Percentiles rank a stretch among this genome's conserved stretches.
Conservation (phyloP, 1,140 invertebrate species). For the Homarus americanus region DNA sequence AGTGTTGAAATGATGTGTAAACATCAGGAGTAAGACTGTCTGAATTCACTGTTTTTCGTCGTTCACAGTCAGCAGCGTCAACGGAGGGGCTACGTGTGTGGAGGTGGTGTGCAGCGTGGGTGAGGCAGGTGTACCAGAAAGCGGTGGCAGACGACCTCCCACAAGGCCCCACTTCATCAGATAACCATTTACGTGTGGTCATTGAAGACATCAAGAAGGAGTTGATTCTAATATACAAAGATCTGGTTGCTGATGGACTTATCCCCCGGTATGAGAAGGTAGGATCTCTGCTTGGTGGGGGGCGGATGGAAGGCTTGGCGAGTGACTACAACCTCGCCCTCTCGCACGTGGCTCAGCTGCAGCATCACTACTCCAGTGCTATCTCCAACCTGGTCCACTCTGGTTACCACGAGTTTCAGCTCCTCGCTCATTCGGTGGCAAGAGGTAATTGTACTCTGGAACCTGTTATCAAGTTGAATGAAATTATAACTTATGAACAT, state of each 20-base stretch:
- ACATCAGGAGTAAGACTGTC: no score
- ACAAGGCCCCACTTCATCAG: not conserved
- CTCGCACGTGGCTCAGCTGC: not conserved
- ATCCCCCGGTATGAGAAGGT: not conserved
- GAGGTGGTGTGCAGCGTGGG: not conserved
- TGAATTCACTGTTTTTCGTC: not conserved
- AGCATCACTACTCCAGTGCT: not conserved
- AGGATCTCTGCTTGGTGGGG: not conserved
- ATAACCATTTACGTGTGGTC: not conserved
- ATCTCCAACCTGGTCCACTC: not conserved
- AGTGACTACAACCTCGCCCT: not conserved
- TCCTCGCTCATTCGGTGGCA: not conserved
- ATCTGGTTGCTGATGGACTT: conserved; percentile 11
- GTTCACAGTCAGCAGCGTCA: not conserved
- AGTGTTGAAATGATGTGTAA: not conserved
- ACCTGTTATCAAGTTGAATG: no score
- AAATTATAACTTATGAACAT: no score
- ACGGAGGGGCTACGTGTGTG: not conserved
- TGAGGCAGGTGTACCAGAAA: not conserved
- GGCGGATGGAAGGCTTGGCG: not conserved
- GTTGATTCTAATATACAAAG: not conserved
- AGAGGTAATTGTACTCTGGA: not conserved
- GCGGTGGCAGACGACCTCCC: not conserved
- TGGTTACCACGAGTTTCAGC: not conserved
- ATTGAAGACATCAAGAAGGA: not conserved